Conservation (phyloP, 2,113 vertebrate genomes). For the Agelaius tricolor region DNA sequence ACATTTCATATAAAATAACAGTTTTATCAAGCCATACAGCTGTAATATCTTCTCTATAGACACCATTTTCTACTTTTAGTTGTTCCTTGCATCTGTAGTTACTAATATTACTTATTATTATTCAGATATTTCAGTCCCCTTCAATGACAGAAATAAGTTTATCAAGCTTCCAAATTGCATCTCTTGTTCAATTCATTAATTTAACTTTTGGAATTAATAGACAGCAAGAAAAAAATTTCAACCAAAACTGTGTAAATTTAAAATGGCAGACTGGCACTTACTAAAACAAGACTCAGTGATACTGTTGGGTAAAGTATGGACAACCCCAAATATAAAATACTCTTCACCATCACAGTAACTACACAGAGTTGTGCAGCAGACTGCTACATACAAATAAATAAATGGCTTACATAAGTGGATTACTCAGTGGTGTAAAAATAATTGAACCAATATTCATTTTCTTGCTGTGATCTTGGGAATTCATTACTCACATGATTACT, state of each 20-base stretch:
- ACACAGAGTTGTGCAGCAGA: background rate
- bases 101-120: background rate
- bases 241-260: background rate
- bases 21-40: background rate
- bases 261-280: background rate
- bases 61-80: background rate
- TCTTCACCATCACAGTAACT: background rate
- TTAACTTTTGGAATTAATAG: background rate
- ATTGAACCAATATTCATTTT: background rate
- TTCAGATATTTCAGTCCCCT: background rate
- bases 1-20: background rate
- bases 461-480: background rate
- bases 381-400: background rate
- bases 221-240: background rate
- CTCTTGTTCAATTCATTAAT: background rate
- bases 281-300: background rate
- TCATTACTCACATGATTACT: background rate
- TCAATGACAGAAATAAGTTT: background rate
- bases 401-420: background rate
- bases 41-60: background rate
- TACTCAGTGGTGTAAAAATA: background rate
- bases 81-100: background rate
- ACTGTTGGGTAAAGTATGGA: background rate
- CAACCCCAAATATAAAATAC: background rate
- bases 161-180: background rate